Evolutionary conservation across 2,888 invertebrate genomes (phyloP).

Genomic region (Teinopalpus imperialis): DNA sequence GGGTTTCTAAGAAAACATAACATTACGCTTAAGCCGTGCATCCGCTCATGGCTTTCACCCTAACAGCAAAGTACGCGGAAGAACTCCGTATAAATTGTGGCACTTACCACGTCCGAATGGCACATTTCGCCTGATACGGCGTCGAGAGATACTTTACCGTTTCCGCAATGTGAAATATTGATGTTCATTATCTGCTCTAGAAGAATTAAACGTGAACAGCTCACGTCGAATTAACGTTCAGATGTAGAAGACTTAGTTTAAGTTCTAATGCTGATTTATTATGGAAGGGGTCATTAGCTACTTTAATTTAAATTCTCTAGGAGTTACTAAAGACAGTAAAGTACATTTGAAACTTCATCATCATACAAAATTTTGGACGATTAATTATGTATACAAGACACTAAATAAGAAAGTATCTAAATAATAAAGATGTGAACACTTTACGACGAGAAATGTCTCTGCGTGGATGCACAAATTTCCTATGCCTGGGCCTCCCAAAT

Average conservation of each 20-base stretch:
- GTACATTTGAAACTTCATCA: too few relatives aligned
- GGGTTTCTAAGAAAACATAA: too few relatives aligned
- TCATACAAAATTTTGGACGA: too few relatives aligned
- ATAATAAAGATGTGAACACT: too few relatives aligned
- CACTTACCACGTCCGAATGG: constrained; percentile 69
- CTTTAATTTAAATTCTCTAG: too few relatives aligned
- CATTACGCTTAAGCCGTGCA: too few relatives aligned
- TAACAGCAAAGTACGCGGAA: constrained; percentile 41
- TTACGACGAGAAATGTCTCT: too few relatives aligned
- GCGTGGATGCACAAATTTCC: too few relatives aligned
- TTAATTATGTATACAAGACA: too few relatives aligned
- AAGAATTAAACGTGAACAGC: constrained; percentile 50
- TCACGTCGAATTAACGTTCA: constrained; percentile 29
- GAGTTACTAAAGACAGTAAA: too few relatives aligned
- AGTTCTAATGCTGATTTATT: constrained; percentile 8
- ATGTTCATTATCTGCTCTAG: constrained; percentile 61
- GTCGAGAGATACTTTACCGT: constrained; percentile 64
- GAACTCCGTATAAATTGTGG: constrained; percentile 71
- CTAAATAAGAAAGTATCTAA: too few relatives aligned
- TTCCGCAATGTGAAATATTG: constrained; percentile 65
- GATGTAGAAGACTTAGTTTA: constrained; percentile 21
- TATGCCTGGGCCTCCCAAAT: too few relatives aligned
- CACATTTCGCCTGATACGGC: constrained; percentile 72
- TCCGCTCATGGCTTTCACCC: constrained; percentile 28
- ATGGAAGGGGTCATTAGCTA: not conserved